Percentiles rank a stretch among this genome's conserved stretches.
phyloP scores from a whole-genome alignment of 2,888 invertebrate genomes.

The Cataglyphis cursor region DNA sequence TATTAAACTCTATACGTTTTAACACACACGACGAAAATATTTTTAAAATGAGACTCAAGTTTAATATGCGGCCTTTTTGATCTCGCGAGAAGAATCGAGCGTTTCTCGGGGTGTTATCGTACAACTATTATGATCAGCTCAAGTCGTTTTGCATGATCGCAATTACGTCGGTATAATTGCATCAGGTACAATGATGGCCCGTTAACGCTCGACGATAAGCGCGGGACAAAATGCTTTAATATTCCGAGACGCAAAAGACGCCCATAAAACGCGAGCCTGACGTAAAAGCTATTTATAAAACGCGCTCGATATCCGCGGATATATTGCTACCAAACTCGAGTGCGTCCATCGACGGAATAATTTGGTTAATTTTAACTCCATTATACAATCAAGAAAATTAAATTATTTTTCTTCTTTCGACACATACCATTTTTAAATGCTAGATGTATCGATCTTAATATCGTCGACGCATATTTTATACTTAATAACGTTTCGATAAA shows the following conservation, averaged over 20 bases:
- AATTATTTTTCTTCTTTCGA: neutral
- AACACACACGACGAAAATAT: neutral
- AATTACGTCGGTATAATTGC: conserved; percentile 43
- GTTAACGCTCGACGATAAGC: conserved; percentile 45
- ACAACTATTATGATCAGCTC: conserved; percentile 11
- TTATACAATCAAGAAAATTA: neutral
- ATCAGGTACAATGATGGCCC: conserved; percentile 35
- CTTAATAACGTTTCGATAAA: neutral
- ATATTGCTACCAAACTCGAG: neutral
- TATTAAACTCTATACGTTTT: neutral
- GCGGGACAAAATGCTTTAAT: conserved; percentile 28
- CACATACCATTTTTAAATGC: neutral
- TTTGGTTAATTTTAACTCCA: conserved; percentile 5
- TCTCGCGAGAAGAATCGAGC: neutral
- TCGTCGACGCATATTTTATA: neutral
- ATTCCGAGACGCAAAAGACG: conserved; percentile 16
- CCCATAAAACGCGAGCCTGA: conserved; percentile 16
- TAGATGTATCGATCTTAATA: neutral
- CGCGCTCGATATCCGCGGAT: neutral
- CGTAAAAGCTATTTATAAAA: conserved; percentile 29
- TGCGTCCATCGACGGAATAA: neutral
- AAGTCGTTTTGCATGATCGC: conserved; percentile 32
- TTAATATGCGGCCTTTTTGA: neutral
- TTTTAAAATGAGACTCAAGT: neutral
- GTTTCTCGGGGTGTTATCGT: conserved; percentile 18